phyloP scores from a whole-genome alignment of 2,888 invertebrate species.

The Netelia fuscicornis region DNA sequence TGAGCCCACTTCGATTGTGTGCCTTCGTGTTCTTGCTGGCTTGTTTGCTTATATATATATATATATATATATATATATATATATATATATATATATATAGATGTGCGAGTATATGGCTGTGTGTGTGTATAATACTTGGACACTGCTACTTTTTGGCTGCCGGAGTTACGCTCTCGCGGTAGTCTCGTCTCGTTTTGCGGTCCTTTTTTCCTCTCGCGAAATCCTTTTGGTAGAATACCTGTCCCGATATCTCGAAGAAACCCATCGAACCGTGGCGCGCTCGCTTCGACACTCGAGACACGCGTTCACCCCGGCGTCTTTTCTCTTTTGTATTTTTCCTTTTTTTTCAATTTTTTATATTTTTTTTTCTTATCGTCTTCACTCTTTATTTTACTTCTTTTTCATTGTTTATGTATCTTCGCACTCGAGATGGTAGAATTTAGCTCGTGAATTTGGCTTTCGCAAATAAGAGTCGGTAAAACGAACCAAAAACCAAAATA shows the following conservation, averaged over 20 bases:
- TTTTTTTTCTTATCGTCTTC: slow-evolving; percentile 12
- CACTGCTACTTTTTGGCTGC: slow-evolving; percentile 65
- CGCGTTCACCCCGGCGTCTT: slow-evolving; percentile 49
- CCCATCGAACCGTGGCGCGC: slow-evolving; percentile 62
- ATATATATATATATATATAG: slow-evolving; percentile 27
- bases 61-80: slow-evolving; percentile 29
- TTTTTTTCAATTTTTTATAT: neutral
- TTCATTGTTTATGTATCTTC: slow-evolving; percentile 39
- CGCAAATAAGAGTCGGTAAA: neutral
- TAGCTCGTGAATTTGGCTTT: slow-evolving; percentile 12
- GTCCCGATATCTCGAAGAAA: slow-evolving; percentile 54
- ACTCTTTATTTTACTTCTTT: slow-evolving; percentile 2
- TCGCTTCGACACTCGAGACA: slow-evolving; percentile 66
- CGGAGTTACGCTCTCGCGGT: slow-evolving; percentile 66
- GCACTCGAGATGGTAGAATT: slow-evolving; percentile 29
- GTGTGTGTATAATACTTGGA: neutral
- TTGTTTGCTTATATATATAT: slow-evolving; percentile 40
- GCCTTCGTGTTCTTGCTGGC: slow-evolving; percentile 36
- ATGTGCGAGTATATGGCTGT: neutral
- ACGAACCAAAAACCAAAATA: slow-evolving; percentile 2
- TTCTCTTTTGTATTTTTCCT: neutral
- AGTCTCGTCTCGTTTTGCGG: slow-evolving; percentile 48
- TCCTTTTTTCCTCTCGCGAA: slow-evolving; percentile 57
- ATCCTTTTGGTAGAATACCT: slow-evolving; percentile 45
- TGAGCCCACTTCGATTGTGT: slow-evolving; percentile 65